Conservation (phyloP, 2,113 vertebrate species). For the Todiramphus chloris region DNA sequence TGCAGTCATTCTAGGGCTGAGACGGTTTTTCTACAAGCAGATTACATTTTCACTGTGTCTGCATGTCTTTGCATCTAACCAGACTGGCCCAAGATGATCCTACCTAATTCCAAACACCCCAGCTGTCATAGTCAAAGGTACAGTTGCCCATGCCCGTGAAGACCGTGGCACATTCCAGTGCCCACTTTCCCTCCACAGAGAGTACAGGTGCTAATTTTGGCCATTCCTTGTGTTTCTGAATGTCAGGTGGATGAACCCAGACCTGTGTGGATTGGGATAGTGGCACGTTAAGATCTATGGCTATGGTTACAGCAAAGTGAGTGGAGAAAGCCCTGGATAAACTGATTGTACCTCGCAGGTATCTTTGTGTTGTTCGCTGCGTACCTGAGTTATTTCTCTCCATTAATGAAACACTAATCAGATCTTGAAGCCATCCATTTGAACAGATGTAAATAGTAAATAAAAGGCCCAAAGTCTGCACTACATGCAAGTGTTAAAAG, state of each 20-base stretch:
- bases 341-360: not conserved
- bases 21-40: too few species aligned
- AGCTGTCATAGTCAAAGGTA: rapidly evolving
- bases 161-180: not conserved
- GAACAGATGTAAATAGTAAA: not conserved
- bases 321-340: not conserved
- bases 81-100: not conserved
- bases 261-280: not conserved
- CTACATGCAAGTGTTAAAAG: slow-evolving; percentile 39
- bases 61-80: not conserved
- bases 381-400: not conserved
- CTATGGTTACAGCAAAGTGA: not conserved
- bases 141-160: not conserved
- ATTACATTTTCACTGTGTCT: not conserved
- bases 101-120: not conserved
- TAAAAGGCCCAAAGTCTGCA: not conserved
- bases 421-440: slow-evolving; percentile 7
- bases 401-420: not conserved
- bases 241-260: not conserved
- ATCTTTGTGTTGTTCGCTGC: not conserved
- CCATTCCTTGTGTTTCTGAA: not conserved
- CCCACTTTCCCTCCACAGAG: rapidly evolving
- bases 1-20: not conserved
- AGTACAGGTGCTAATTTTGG: not conserved
- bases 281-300: not conserved